Conservation (phyloP, 2,888 invertebrate genomes). For the Tetheella fluctuosa region DNA sequence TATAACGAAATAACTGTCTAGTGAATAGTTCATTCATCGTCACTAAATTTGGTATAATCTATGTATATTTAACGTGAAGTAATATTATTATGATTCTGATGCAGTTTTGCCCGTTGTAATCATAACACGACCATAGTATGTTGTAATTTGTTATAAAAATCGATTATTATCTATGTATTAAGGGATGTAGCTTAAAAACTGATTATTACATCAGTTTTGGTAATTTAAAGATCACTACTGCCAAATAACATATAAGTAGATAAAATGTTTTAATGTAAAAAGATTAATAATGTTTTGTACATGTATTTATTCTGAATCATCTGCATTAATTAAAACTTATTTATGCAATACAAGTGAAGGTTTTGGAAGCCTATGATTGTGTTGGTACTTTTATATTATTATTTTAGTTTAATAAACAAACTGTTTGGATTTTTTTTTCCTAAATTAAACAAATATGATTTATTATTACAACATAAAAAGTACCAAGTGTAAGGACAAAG, state of each 20-base stretch:
- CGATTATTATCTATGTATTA: slow-evolving; percentile 65
- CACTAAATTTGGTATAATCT: slow-evolving; percentile 56
- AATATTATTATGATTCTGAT: slow-evolving; percentile 50
- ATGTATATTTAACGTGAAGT: slow-evolving; percentile 52
- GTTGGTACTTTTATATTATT: neutral
- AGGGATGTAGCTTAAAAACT: slow-evolving; percentile 65
- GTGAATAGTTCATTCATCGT: slow-evolving; percentile 54
- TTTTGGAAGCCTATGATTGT: neutral
- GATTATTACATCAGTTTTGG: slow-evolving; percentile 64
- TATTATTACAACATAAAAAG: slow-evolving; percentile 31
- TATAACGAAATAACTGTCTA: slow-evolving; percentile 42
- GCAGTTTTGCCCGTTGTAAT: slow-evolving; percentile 54
- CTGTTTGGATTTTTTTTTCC: neutral
- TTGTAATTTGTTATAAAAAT: slow-evolving; percentile 72
- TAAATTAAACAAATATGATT: neutral
- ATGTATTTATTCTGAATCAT: slow-evolving; percentile 54
- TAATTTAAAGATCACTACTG: slow-evolving; percentile 76
- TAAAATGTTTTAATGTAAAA: slow-evolving; percentile 76
- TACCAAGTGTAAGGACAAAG: slow-evolving; percentile 59
- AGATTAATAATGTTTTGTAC: slow-evolving; percentile 73
- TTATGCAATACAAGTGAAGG: neutral
- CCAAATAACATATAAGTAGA: slow-evolving; percentile 77
- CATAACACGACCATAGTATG: slow-evolving; percentile 63
- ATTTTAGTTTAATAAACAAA: neutral
- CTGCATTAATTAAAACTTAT: neutral